Base-by-base conservation (phyloP, 2,888 invertebrate species). In the Dynastes tityus region DNA sequence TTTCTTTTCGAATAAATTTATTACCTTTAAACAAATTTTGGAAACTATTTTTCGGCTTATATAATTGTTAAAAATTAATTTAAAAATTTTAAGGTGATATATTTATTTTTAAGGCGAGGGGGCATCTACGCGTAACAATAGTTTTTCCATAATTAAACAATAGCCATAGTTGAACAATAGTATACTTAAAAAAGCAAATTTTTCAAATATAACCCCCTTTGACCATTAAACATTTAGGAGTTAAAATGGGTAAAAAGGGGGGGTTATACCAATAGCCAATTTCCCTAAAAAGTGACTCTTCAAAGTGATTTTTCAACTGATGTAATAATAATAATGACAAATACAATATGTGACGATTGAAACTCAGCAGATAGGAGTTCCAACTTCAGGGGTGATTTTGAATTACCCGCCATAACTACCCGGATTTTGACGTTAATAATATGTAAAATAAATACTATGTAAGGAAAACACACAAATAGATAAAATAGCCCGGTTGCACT, bases 401-500 rank as follows among this genome's bases (percentile, higher is more conserved):
- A 8, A 22, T 58, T 58, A 22, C 22, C 55, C 55, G n/a, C 55
- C 22, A 8, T 22, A 5, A 4, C 55, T 68, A 8, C 27, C 16
- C 51, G 22, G 51, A 51, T 51, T 51, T 51, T 51, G 68, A 68
- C 68, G 37, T 84, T 83, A 83, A 84, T 83, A 80, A 63, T 80
- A 9, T 63, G 13, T 63, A 63, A 61, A 61, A 29, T 63, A 85
- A 85, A 87, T 85, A 22, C 16, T 16, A 22, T n/a, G 55, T 22
- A 85, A 82, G 83, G 83, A 55, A 76, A 81, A 81, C 83, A 85
- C 68, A 55, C 80, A 85, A 83, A 82, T 13, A 68, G 82, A 83
- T 85, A 84, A 88, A 88, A 89, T 89, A 89, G 89, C 89, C 89
- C 89, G 89, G 89, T 89, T 89, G 89, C 89, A 89, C 88, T 76